Base-by-base conservation (phyloP, 1,140 invertebrate species). In the Plectus sambesii region DNA sequence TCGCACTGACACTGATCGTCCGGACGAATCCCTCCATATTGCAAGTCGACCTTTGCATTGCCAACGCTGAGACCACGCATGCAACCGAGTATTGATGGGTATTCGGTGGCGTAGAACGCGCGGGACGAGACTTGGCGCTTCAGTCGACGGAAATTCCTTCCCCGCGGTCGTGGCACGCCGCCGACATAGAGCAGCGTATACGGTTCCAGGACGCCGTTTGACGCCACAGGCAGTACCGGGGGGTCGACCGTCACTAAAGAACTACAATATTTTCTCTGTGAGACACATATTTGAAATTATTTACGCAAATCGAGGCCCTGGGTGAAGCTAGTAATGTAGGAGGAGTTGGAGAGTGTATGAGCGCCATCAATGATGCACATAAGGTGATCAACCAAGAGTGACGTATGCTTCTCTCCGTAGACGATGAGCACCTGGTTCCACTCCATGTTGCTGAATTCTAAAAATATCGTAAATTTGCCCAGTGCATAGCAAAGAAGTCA, bases 401-500 rank as follows among this genome's bases (percentile, higher is more conserved):
- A 51, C 1, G 38, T 47, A 15, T 38, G 47, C 5, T 43, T 39
- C 20, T 20, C n/a, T 19, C 25, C 56, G 19, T 41, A 41, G 37
- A 53, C 54, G 20, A 59, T 38, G 4, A 59, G 29, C n/a, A 59
- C 40, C 35, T 59, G 58, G n/a, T 58, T 33, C 58, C 58, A 59
- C n/a, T 59, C 55, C 58, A 59, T 59, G 55, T 59, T 49, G 27
- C 49, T 62, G 51, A 59, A 59, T 43, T 57, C 58, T 59, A 30
- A 53, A 59, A 57, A n/a, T 15, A n/a, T n/a, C 5, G 20, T 15
- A 0, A 8, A 2, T 23, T 42, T 42, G 40, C n/a, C n/a, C n/a
- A n/a, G n/a, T n/a, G n/a, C n/a, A n/a, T n/a, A n/a, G n/a, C n/a
- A n/a, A n/a, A n/a, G n/a, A n/a, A n/a, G n/a, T n/a, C n/a, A n/a